These are phyloP conservation scores for Meandrina meandrites DNA, from an alignment of 92 coral and sea anemone species.

Conservation along the genomic window DNA sequence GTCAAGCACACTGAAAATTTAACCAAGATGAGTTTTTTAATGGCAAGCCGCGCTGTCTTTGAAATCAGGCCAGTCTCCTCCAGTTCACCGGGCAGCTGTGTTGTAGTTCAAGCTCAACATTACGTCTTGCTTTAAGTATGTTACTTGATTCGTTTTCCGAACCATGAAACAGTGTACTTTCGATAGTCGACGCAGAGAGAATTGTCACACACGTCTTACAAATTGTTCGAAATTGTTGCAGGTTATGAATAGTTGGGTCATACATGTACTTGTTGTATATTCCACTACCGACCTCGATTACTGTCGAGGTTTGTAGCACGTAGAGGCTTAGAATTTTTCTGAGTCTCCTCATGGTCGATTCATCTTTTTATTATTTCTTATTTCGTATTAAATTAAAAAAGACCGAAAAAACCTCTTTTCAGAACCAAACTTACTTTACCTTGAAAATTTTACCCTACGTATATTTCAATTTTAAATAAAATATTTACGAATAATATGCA, in stretches of 20 bases:
- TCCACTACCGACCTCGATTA: neutral
- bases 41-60: too few species aligned
- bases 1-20: neutral
- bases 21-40: neutral
- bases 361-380: too few species aligned
- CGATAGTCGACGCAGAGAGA: neutral
- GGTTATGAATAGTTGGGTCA: neutral
- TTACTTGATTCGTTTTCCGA: neutral
- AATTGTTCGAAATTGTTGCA: too few species aligned
- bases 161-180: neutral
- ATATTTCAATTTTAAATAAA: neutral
- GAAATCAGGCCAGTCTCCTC: neutral
- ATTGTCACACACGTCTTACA: neutral
- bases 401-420: too few species aligned
- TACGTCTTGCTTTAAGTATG: neutral
- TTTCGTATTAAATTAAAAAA: too few species aligned
- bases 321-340: too few species aligned
- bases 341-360: too few species aligned
- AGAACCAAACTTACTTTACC: neutral
- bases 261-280: neutral
- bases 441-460: neutral
- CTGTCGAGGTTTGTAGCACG: neutral
- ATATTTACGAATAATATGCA: neutral
- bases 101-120: neutral
- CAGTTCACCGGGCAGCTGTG: neutral